Evolutionary conservation across 1,140 invertebrate genomes (phyloP).

Genomic region (Caenorhabditis elegans): DNA sequence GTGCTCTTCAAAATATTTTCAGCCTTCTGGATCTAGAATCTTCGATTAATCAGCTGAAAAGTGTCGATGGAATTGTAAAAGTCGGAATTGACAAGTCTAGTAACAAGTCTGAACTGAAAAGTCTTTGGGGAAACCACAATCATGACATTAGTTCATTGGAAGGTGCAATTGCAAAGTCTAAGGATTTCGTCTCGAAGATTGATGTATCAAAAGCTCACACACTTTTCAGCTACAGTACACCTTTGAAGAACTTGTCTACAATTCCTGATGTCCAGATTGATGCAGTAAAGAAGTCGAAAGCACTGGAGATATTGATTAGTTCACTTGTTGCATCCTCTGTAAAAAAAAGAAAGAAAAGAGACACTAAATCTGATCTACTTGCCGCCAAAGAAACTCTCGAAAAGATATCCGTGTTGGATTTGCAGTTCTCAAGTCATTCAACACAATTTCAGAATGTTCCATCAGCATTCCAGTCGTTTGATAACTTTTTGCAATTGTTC

Average conservation of each 20-base stretch:
- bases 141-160: not conserved
- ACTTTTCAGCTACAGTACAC: not conserved
- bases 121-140: not conserved
- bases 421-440: not conserved
- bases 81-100: not conserved
- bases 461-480: not conserved
- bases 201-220: not conserved
- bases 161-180: not conserved
- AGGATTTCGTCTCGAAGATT: not conserved
- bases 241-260: not conserved
- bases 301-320: not conserved
- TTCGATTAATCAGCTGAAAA: not conserved
- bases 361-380: not conserved
- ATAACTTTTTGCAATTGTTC: not conserved
- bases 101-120: not conserved
- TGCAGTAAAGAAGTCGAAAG: not conserved
- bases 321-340: too few relatives aligned
- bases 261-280: not conserved
- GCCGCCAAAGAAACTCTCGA: not conserved
- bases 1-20: not conserved
- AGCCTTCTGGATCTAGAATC: not conserved
- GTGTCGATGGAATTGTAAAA: not conserved
- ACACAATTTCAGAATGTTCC: not conserved
- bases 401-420: not conserved
- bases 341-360: not conserved